phyloP scores from a whole-genome alignment of 2,888 invertebrate genomes.

The Cataglyphis livida region DNA sequence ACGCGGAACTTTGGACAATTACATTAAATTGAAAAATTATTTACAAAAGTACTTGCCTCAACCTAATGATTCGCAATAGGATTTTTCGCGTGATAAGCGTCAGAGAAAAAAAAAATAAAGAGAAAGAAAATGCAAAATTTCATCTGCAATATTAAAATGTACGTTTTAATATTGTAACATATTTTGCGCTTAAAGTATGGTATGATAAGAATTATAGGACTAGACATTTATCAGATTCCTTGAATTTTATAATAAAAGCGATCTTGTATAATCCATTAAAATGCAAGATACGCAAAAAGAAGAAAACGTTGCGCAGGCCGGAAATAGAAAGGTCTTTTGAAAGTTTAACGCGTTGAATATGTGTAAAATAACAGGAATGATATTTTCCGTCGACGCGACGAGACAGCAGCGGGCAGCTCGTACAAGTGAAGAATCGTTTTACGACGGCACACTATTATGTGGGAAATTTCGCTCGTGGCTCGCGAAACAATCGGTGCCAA shows the following conservation, averaged over 20 bases:
- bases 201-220: neutral
- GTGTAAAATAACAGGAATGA: neutral
- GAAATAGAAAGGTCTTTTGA: neutral
- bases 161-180: neutral
- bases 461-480: constrained; percentile 23
- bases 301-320: neutral
- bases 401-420: neutral
- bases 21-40: constrained; percentile 21
- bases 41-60: neutral
- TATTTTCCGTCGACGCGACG: constrained; percentile 8
- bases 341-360: neutral
- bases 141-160: neutral
- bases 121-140: neutral
- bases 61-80: neutral
- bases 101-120: neutral
- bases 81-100: neutral
- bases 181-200: neutral
- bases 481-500: constrained; percentile 21
- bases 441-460: neutral
- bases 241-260: neutral
- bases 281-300: neutral
- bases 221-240: constrained; percentile 1
- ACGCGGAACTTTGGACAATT: constrained; percentile 6
- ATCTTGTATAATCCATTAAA: neutral
- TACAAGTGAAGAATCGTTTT: constrained; percentile 19